Conservation (phyloP, 2,888 invertebrate species). For the Limnephilus auricula region DNA sequence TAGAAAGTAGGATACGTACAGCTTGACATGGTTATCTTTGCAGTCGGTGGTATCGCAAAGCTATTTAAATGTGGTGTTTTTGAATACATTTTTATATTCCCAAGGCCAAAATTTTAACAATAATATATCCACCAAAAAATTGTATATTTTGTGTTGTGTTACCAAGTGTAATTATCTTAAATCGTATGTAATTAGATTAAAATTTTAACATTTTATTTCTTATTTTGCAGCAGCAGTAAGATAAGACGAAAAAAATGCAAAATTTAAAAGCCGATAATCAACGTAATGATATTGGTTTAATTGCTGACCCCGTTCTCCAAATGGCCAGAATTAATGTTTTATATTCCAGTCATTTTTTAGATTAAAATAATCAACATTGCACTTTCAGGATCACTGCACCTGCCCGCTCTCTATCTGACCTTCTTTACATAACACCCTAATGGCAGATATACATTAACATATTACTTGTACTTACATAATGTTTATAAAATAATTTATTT, state of each 20-base stretch:
- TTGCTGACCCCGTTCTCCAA: conserved; percentile 26
- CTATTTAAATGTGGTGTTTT: too few relatives aligned
- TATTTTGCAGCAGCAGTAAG: not conserved
- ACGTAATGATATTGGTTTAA: not conserved
- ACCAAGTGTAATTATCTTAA: not conserved
- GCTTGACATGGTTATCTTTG: too few relatives aligned
- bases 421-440: not conserved
- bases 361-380: not conserved
- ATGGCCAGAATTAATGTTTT: not conserved
- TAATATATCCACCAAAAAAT: too few relatives aligned
- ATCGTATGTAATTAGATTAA: not conserved
- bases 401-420: conserved; percentile 6
- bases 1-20: too few relatives aligned
- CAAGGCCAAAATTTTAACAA: too few relatives aligned
- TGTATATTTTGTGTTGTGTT: too few relatives aligned
- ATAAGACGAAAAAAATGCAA: not conserved
- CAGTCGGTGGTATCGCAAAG: too few relatives aligned
- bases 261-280: not conserved
- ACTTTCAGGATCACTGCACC: conserved; percentile 25
- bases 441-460: not conserved
- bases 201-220: not conserved
- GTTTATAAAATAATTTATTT: not conserved
- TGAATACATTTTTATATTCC: too few relatives aligned
- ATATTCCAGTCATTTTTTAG: not conserved
- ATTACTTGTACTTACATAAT: not conserved